These are phyloP conservation scores for Alcis repandata DNA, from an alignment of 2,888 invertebrate genomes.

Conservation along the genomic window DNA sequence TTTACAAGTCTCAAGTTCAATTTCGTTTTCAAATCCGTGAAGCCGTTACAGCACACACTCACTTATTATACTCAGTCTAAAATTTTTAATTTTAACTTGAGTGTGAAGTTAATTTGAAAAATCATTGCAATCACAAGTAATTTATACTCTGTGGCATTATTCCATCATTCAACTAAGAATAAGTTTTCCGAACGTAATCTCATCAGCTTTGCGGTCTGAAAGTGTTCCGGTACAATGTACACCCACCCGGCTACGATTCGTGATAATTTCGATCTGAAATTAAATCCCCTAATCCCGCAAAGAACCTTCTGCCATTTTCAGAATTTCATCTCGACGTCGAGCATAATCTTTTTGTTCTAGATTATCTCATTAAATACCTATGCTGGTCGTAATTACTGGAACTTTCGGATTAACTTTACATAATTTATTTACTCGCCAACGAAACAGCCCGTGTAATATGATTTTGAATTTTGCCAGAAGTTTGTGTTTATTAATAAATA, in stretches of 20 bases:
- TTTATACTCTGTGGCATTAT: constrained; percentile 2
- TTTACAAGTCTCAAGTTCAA: no score
- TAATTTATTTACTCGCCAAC: constrained; percentile 25
- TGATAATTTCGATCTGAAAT: constrained; percentile 30
- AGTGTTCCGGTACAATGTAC: constrained; percentile 24
- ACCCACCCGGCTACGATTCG: constrained; percentile 9
- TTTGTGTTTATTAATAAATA: constrained; percentile 29
- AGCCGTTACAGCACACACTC: no score
- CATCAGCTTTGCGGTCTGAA: constrained; percentile 28
- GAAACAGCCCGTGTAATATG: constrained; percentile 23
- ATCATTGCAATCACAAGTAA: background rate
- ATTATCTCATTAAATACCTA: constrained; percentile 23
- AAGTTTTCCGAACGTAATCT: constrained; percentile 27
- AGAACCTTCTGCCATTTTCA: constrained; percentile 20
- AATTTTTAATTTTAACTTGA: no score
- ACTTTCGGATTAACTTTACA: constrained; percentile 34
- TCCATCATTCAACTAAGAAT: background rate
- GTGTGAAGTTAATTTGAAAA: no score
- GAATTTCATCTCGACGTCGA: constrained; percentile 23
- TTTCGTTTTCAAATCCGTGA: no score
- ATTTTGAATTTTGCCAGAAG: constrained; percentile 27
- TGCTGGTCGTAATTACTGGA: constrained; percentile 22
- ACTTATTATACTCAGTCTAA: no score
- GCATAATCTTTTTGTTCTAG: constrained; percentile 24
- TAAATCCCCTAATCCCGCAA: constrained; percentile 28